Evolutionary conservation across 2,113 vertebrate species (phyloP), one percentile per base, ranked within the genome.

Genomic region (Prunella himalayana): DNA sequence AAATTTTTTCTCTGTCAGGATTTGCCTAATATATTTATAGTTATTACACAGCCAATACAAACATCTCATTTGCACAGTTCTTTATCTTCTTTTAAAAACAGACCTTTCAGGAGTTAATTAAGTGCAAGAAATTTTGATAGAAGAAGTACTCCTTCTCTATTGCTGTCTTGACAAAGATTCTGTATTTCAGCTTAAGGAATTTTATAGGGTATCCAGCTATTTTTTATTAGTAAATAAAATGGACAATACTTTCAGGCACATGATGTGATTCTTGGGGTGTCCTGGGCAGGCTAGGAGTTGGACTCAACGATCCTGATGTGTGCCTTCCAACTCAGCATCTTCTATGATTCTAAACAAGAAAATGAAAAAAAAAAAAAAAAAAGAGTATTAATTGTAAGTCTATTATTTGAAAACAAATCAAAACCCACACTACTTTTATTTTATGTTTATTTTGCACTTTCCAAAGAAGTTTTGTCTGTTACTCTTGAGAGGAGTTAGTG

Each of bases 1-100:
- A 63, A 79, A 72, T 78, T 89, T 95, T 93, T 82, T 57, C 77
- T 82, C 78, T 73, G 57, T 89, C 68, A 81, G 49, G 41, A 66
- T 94, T 89, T 88, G 56, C 45, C 63, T 69, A 82, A 54, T 84
- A 88, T 83, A 89, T 70, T 35, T 94, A 37, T 70, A 82, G 31
- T 30, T 63, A 57, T 77, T 75, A 35, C 33, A 56, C n/a, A 90
- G 75, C 47, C 81, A 91, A 86, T 76, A 92, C 53, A 78, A 86
- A 89, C 19, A 6, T 88, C 70, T 86, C 45, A 54, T 92, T 92
- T 94, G 76, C 30, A 41, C 24, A 50, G 15, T 59, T 77, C 50
- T 61, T 82, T 84, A 70, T 82, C 41, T 71, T 78, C 35, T 61
- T 78, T 59, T 12, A 14, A 51, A 78, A 84, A 64, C 35, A 6